Conservation (phyloP, 2,113 vertebrate genomes). For the Oxyura jamaicensis region DNA sequence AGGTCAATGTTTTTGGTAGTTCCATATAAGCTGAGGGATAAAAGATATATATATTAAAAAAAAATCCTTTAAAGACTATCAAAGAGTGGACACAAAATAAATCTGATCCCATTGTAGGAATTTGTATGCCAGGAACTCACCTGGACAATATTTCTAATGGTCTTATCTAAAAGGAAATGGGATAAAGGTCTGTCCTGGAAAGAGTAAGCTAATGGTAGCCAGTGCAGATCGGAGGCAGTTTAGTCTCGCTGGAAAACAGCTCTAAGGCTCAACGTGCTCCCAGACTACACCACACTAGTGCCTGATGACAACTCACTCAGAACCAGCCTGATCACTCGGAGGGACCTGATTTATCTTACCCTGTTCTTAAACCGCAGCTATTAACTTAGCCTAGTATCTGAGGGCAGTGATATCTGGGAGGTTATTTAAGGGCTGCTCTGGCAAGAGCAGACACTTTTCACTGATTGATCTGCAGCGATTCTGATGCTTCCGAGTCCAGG, state of each 20-base stretch:
- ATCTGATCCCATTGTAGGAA: not conserved
- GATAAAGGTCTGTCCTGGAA: not conserved
- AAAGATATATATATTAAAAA: not conserved
- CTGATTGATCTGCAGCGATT: not conserved
- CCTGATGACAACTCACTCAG: not conserved
- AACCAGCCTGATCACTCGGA: slow-evolving; percentile 16
- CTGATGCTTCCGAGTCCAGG: not conserved
- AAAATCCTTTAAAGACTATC: not conserved
- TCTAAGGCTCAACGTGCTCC: slow-evolving; percentile 26
- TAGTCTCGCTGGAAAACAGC: slow-evolving; percentile 30
- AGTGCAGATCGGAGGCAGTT: not conserved
- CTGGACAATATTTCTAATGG: not conserved
- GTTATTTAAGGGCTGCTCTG: not conserved
- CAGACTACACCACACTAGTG: not conserved
- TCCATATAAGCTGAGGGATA: slow-evolving; percentile 72
- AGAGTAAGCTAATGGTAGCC: not conserved
- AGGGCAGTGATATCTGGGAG: not conserved
- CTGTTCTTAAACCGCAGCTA: not conserved
- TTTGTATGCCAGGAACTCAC: not conserved
- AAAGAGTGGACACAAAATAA: not conserved
- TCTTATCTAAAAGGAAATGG: not conserved
- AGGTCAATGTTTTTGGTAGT: slow-evolving; percentile 78
- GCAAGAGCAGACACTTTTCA: not conserved
- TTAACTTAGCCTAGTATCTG: slow-evolving; percentile 23
- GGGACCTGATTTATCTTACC: not conserved